These are phyloP conservation scores for Mormyrops boulengeri DNA, from an alignment of 2,797 vertebrate species.

Conservation along the genomic window DNA sequence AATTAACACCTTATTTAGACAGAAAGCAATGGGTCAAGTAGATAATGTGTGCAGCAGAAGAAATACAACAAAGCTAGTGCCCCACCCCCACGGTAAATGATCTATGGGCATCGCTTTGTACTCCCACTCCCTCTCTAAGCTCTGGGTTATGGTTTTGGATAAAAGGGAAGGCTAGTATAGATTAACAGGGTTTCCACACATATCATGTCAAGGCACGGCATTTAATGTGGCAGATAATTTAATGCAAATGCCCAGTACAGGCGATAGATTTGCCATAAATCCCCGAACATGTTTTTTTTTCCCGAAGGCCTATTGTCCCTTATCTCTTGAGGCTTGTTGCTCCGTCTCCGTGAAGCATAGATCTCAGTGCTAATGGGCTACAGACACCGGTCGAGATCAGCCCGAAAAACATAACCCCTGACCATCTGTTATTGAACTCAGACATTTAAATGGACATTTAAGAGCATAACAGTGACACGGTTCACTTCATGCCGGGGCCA, in stretches of 20 bases:
- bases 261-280: conserved; percentile 8
- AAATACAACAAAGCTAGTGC: background rate
- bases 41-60: background rate
- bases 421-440: background rate
- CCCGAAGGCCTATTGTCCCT: conserved; percentile 6
- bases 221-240: conserved; percentile 16
- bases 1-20: background rate
- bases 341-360: background rate
- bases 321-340: conserved; percentile 1
- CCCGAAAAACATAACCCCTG: background rate
- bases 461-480: background rate
- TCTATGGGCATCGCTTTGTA: background rate
- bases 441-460: conserved; percentile 3
- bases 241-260: background rate
- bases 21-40: conserved; percentile 2
- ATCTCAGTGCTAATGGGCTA: conserved; percentile 1
- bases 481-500: background rate
- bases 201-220: conserved; percentile 7
- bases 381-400: background rate
- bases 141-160: conserved; percentile 3
- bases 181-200: background rate
- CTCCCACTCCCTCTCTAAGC: background rate
- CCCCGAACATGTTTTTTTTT: conserved; percentile 7
- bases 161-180: conserved; percentile 5
- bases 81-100: background rate